Evolutionary conservation across 2,113 vertebrate species (phyloP).

Genomic region (Lepisosteus osseus): DNA sequence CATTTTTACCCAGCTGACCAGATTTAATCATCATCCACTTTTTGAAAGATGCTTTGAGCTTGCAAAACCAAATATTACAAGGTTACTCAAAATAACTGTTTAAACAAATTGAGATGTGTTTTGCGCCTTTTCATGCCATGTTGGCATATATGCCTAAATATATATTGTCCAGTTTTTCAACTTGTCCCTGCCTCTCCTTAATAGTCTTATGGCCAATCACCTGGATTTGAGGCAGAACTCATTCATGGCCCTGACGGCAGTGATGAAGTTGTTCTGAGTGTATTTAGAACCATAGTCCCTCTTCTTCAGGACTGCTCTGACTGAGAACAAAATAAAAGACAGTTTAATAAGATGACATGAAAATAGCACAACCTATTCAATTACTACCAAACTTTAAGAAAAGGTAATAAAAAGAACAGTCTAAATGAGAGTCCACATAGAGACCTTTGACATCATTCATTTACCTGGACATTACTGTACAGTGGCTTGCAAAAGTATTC

Average conservation of each 20-base stretch:
- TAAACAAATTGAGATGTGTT: no score
- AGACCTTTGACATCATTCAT: neutral
- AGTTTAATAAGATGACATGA: neutral
- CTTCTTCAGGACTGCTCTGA: slow-evolving; percentile 95
- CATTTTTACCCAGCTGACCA: no score
- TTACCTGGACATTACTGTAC: neutral
- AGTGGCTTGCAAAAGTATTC: neutral
- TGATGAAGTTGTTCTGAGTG: slow-evolving; percentile 97
- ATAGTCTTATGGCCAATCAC: slow-evolving; percentile 49
- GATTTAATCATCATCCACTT: no score
- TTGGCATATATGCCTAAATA: no score
- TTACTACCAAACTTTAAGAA: neutral
- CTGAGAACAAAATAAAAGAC: slow-evolving; percentile 48
- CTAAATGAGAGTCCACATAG: neutral
- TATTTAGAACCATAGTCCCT: slow-evolving; percentile 94
- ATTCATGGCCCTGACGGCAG: slow-evolving; percentile 94
- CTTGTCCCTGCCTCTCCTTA: no score
- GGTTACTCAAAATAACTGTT: no score
- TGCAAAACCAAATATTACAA: no score
- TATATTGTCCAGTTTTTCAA: no score
- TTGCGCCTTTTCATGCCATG: no score
- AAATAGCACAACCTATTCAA: neutral
- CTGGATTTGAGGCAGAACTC: slow-evolving; percentile 97
- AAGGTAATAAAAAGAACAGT: neutral
- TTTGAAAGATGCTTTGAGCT: no score